Percentiles rank a stretch among this genome's conserved stretches.
Conservation (phyloP, 2,797 vertebrate genomes). For the Garrulus glandarius region DNA sequence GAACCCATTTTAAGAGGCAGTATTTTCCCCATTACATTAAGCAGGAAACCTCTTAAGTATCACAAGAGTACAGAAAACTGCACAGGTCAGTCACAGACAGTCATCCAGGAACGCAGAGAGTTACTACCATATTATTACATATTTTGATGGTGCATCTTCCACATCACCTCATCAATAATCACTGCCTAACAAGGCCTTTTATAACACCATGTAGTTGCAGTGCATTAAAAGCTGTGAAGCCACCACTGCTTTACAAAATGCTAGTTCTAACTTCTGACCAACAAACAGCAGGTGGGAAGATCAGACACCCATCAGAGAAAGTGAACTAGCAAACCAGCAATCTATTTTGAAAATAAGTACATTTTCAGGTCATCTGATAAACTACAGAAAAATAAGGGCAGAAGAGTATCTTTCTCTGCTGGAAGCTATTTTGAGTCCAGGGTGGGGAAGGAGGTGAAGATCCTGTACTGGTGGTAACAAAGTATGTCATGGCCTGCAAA, state of each 20-base stretch:
- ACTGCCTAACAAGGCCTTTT: background rate
- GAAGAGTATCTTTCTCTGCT: background rate
- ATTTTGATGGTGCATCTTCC: background rate
- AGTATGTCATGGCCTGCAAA: background rate
- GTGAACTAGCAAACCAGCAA: background rate
- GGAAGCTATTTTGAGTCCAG: background rate
- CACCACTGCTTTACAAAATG: background rate
- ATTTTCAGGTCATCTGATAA: background rate
- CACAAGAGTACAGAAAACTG: background rate
- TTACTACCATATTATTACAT: background rate
- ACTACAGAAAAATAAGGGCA: background rate
- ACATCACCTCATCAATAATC: background rate
- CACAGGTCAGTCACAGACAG: background rate
- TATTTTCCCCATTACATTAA: background rate
- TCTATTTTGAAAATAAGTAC: background rate
- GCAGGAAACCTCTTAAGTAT: background rate
- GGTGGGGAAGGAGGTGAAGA: background rate
- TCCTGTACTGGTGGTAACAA: background rate
- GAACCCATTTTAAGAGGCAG: background rate
- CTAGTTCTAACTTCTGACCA: background rate
- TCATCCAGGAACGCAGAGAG: background rate
- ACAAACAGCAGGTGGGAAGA: background rate
- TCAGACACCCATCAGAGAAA: background rate
- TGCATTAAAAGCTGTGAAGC: background rate
- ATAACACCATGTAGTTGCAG: background rate